A percentile compares a stretch with the other conserved stretches of the same genome.
Conservation (phyloP, 2,888 invertebrate genomes). For the Sylvicola cinctus region DNA sequence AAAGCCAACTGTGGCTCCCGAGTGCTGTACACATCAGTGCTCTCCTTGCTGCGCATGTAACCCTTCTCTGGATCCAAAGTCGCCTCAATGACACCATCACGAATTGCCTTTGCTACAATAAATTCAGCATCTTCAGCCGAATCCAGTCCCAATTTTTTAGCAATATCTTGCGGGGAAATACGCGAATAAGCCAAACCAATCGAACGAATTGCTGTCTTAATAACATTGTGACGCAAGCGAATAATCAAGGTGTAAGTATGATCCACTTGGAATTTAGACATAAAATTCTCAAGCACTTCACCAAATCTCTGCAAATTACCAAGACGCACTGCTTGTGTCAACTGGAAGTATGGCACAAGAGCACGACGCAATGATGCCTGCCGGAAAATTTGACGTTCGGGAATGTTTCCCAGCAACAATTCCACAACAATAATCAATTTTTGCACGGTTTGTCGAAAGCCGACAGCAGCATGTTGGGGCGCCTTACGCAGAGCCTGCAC, state of each 20-base stretch:
- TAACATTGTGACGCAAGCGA: slow-evolving; percentile 92
- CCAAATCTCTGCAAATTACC: slow-evolving; percentile 90
- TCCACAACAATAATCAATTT: slow-evolving; percentile 91
- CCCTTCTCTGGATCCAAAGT: slow-evolving; percentile 87
- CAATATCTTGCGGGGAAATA: slow-evolving; percentile 88
- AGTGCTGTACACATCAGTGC: slow-evolving; percentile 91
- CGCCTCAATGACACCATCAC: slow-evolving; percentile 97
- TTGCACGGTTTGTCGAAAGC: slow-evolving; percentile 94
- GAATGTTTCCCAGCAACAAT: slow-evolving; percentile 88
- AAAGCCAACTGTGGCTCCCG: slow-evolving; percentile 90
- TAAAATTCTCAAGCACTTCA: slow-evolving; percentile 77
- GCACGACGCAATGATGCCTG: slow-evolving; percentile 76
- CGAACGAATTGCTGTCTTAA: slow-evolving; percentile 91
- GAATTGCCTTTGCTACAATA: slow-evolving; percentile 93
- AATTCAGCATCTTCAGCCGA: slow-evolving; percentile 97
- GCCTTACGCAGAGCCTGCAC: slow-evolving; percentile 91
- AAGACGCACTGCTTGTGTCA: slow-evolving; percentile 90
- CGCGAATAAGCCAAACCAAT: slow-evolving; percentile 93
- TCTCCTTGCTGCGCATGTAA: slow-evolving; percentile 94
- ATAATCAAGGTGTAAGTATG: slow-evolving; percentile 92
- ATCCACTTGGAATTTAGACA: slow-evolving; percentile 79
- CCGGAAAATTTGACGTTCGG: slow-evolving; percentile 87
- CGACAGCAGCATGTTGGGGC: slow-evolving; percentile 94
- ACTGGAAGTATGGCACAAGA: slow-evolving; percentile 85
- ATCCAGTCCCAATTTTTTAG: slow-evolving; percentile 79